Evolutionary conservation across 2,888 invertebrate genomes (phyloP).

Genomic region (Cephalotes varians): DNA sequence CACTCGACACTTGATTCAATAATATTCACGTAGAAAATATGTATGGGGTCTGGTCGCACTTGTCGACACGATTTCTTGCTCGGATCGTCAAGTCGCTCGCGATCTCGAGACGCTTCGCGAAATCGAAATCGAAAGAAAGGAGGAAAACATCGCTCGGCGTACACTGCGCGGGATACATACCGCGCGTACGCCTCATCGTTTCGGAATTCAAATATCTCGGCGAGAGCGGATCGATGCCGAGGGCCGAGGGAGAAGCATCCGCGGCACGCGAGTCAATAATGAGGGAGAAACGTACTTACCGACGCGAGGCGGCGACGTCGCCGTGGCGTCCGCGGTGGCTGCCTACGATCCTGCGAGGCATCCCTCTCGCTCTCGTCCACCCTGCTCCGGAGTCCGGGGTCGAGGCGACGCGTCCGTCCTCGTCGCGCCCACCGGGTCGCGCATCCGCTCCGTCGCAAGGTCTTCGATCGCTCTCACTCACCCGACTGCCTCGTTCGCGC

Average conservation of each 20-base stretch:
- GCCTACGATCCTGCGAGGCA: conserved; percentile 48
- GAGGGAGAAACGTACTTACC: conserved; percentile 36
- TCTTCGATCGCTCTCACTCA: conserved; percentile 19
- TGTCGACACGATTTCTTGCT: neutral
- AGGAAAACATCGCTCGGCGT: neutral
- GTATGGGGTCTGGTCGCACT: too few relatives aligned
- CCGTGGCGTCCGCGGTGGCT: neutral
- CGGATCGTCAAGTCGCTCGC: too few relatives aligned
- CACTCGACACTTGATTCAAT: too few relatives aligned
- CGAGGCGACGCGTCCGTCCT: conserved; percentile 26
- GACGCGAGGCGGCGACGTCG: neutral
- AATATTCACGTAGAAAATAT: too few relatives aligned
- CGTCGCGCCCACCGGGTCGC: neutral
- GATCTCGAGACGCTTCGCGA: too few relatives aligned
- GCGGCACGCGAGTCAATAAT: conserved; percentile 22
- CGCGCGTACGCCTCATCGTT: neutral
- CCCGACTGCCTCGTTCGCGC: conserved; percentile 7
- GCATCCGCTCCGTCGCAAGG: neutral
- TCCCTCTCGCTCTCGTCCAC: conserved; percentile 64
- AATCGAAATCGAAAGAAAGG: neutral
- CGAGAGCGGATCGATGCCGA: conserved; percentile 26
- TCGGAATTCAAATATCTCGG: conserved; percentile 27
- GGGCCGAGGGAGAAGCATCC: neutral
- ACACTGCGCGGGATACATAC: neutral
- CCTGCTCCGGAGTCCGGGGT: conserved; percentile 42